Conservation (phyloP, 2,797 vertebrate species). For the Poeciliopsis infans region DNA sequence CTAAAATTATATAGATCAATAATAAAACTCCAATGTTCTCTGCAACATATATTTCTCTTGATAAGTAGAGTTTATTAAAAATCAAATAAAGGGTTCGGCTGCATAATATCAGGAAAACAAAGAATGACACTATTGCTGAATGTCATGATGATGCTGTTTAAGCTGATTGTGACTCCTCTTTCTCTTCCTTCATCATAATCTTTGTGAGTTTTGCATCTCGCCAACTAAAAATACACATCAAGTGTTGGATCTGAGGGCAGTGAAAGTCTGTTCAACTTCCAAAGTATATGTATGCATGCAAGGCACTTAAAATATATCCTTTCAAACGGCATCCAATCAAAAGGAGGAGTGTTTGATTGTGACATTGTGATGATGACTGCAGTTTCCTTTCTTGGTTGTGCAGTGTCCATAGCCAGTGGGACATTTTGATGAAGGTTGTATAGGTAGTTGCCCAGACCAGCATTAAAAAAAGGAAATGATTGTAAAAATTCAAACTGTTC, state of each 20-base stretch:
- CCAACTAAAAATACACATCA: not conserved
- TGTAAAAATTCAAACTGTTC: not conserved
- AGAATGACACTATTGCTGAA: not conserved
- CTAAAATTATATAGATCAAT: not conserved
- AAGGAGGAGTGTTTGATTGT: not conserved
- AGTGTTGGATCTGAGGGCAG: not conserved
- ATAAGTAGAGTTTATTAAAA: not conserved
- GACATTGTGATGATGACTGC: not conserved
- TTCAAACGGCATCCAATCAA: not conserved
- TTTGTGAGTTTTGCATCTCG: not conserved
- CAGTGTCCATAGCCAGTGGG: not conserved
- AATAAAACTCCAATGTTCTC: not conserved
- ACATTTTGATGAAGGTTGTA: not conserved
- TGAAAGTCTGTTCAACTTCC: not conserved
- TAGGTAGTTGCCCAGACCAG: not conserved
- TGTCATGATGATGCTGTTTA: not conserved
- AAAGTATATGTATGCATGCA: not conserved
- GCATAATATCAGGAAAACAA: not conserved
- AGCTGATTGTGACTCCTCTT: not conserved
- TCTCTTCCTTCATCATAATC: not conserved
- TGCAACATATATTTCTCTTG: not conserved
- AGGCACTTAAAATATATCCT: not conserved
- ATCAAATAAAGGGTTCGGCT: not conserved
- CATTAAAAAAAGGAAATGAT: not conserved
- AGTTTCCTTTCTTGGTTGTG: not conserved